A percentile compares a stretch with the other conserved stretches of the same genome.
Evolutionary conservation across 2,113 vertebrate species (phyloP).

Genomic region (Hyla sarda): DNA sequence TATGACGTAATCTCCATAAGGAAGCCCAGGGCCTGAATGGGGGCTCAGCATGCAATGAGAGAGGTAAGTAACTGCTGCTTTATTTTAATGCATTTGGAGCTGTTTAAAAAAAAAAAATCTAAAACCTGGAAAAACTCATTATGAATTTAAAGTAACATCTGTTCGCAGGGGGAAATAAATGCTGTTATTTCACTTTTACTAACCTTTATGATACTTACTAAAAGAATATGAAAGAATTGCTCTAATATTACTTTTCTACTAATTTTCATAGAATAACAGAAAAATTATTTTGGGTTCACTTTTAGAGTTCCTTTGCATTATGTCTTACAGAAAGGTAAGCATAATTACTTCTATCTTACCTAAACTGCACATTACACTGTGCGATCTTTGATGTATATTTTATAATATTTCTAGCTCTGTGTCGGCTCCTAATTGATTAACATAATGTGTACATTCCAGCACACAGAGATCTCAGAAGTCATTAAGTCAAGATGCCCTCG

Average conservation of each 20-base stretch:
- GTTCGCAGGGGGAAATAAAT: too few species aligned
- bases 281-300: neutral
- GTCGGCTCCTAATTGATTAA: conserved; percentile 34
- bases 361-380: neutral
- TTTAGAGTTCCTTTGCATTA: neutral
- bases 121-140: too few species aligned
- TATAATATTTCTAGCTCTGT: conserved; percentile 11
- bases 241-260: neutral
- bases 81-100: too few species aligned
- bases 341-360: neutral
- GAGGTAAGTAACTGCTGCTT: too few species aligned
- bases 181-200: too few species aligned
- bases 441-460: conserved; percentile 19
- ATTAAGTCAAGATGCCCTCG: conserved; percentile 51
- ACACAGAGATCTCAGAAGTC: conserved; percentile 56
- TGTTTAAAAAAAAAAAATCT: too few species aligned
- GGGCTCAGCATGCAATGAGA: too few species aligned
- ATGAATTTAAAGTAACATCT: too few species aligned
- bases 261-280: too few species aligned
- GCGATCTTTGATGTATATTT: conserved; percentile 9
- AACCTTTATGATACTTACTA: neutral
- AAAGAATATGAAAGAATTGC: neutral
- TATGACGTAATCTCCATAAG: too few species aligned
- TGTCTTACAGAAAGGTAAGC: neutral
- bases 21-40: too few species aligned